These are phyloP conservation scores for Ranitomeya imitator DNA, from an alignment of 2,113 vertebrate species.

Conservation along the genomic window DNA sequence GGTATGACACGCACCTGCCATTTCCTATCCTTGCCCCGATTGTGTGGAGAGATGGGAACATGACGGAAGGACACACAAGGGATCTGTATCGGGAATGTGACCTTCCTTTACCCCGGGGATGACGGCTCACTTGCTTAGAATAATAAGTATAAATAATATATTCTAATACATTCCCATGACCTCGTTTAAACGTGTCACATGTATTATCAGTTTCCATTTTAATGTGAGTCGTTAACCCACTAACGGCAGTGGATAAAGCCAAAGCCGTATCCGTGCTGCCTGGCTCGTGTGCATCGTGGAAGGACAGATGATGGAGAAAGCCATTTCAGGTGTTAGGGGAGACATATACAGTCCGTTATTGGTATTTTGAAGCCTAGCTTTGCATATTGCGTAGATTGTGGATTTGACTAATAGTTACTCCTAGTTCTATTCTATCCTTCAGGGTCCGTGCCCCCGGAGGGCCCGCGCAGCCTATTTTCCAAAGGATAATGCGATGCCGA, in stretches of 20 bases:
- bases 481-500: no score
- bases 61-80: background rate
- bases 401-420: background rate
- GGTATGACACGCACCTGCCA: background rate
- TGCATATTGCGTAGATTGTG: background rate
- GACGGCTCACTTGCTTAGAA: constrained; percentile 5
- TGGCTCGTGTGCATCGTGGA: background rate
- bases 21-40: background rate
- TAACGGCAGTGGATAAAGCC: background rate
- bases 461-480: no score
- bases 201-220: background rate
- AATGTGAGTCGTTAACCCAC: background rate
- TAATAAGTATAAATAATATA: constrained; percentile 10
- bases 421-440: background rate
- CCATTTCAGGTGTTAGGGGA: background rate
- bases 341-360: background rate
- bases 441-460: background rate
- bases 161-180: constrained; percentile 13
- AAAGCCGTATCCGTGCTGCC: background rate
- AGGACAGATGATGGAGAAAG: background rate
- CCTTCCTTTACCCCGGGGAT: background rate
- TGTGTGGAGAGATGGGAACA: background rate
- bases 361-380: background rate
- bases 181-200: background rate
- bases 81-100: background rate